Conservation (phyloP, 1,140 invertebrate species). For the Drosophila novamexicana region DNA sequence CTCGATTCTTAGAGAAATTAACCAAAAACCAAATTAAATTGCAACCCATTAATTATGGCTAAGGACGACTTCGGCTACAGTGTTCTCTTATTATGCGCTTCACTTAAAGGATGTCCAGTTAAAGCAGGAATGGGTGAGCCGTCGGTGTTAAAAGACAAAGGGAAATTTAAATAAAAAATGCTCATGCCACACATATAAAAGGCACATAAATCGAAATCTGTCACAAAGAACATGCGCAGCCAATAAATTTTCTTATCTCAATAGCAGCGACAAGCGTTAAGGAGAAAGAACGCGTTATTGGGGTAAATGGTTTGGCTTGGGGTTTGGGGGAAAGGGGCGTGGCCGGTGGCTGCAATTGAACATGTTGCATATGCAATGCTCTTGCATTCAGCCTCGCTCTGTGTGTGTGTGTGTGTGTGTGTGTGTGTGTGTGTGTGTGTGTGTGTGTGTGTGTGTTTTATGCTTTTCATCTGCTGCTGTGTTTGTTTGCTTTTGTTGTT, state of each 20-base stretch:
- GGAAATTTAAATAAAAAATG: constrained; percentile 72
- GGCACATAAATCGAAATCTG: constrained; percentile 83
- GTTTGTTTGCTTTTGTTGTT: constrained; percentile 63
- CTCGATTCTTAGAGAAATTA: neutral
- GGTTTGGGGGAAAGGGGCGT: constrained; percentile 25
- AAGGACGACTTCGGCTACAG: constrained; percentile 5
- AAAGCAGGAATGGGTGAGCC: constrained; percentile 18
- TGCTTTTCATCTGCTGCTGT: constrained; percentile 62
- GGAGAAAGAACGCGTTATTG: constrained; percentile 40
- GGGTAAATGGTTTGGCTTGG: neutral
- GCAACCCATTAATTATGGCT: constrained; percentile 39
- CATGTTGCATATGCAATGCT: constrained; percentile 76
- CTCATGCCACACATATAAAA: constrained; percentile 63
- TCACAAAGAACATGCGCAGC: constrained; percentile 83
- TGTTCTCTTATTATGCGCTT: constrained; percentile 42
- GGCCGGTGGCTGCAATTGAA: constrained; percentile 59
- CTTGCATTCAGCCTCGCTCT: constrained; percentile 1
- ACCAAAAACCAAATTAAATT: constrained; percentile 26
- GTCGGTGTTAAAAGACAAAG: constrained; percentile 50
- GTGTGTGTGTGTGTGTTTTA: constrained; percentile 42
- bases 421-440: constrained; percentile 20
- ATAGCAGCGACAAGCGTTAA: constrained; percentile 81
- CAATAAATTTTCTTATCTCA: constrained; percentile 83
- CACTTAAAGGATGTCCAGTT: constrained; percentile 45
- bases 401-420: constrained; percentile 18